A percentile compares a stretch with the other conserved stretches of the same genome.
These are phyloP conservation scores for Machimus atricapillus DNA, from an alignment of 2,888 invertebrate species.

Conservation along the genomic window DNA sequence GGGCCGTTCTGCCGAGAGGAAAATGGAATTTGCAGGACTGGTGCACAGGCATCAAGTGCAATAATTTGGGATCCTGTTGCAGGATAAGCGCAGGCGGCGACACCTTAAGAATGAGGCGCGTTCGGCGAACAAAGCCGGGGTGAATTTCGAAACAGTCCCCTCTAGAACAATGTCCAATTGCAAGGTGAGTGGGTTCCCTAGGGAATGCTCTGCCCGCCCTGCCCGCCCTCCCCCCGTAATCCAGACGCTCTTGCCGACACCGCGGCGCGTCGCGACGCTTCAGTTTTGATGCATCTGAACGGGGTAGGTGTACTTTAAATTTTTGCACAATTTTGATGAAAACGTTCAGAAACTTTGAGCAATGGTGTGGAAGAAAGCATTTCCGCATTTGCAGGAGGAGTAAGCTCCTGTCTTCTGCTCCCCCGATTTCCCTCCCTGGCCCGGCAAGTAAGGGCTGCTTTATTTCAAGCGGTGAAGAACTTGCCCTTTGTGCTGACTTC, in stretches of 20 bases:
- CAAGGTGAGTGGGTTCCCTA: not conserved
- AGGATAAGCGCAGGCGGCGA: not conserved
- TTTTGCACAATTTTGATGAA: slow-evolving; percentile 21
- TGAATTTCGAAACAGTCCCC: not conserved
- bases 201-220: not conserved
- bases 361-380: slow-evolving; percentile 21
- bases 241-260: not conserved
- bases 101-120: not conserved
- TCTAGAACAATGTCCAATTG: not conserved
- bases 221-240: too few relatives aligned
- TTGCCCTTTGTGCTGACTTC: slow-evolving; percentile 11
- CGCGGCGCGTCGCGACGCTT: not conserved
- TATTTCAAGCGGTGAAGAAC: not conserved
- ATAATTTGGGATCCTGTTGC: not conserved
- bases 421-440: not conserved
- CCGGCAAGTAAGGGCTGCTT: not conserved
- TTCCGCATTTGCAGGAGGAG: not conserved
- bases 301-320: not conserved
- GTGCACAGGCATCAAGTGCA: not conserved
- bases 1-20: not conserved
- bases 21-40: not conserved
- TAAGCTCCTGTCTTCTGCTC: not conserved
- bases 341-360: slow-evolving; percentile 9
- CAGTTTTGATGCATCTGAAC: not conserved
- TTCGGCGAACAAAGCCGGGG: not conserved